Percentiles rank a stretch among this genome's conserved stretches.
These are phyloP conservation scores for Brevimyrus niger DNA, from an alignment of 2,113 vertebrate species.

Conservation along the genomic window DNA sequence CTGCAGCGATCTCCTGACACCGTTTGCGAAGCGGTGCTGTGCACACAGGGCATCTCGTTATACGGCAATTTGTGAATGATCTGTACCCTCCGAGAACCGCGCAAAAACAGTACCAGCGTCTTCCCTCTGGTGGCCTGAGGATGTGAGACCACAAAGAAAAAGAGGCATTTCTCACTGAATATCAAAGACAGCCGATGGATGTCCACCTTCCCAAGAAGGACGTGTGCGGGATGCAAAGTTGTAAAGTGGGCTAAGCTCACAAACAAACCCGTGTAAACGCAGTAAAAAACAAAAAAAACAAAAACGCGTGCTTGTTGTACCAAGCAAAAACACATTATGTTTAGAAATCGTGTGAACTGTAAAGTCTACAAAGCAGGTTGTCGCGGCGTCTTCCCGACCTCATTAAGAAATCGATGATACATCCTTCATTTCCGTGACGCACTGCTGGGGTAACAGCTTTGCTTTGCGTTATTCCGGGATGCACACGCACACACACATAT, in stretches of 20 bases:
- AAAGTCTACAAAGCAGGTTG: constrained; percentile 10
- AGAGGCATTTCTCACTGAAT: neutral
- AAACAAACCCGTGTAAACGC: neutral
- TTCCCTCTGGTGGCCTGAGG: neutral
- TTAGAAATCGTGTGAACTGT: constrained; percentile 13
- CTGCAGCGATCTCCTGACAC: neutral
- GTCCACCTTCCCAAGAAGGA: neutral
- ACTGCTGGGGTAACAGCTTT: neutral
- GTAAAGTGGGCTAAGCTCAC: neutral
- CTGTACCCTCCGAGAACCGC: neutral
- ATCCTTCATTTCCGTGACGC: constrained; percentile 32
- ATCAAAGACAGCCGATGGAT: neutral
- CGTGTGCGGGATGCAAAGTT: neutral
- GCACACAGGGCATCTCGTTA: neutral
- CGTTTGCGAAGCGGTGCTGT: neutral
- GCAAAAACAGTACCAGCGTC: neutral
- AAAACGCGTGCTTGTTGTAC: neutral
- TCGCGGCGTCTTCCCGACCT: constrained; percentile 19
- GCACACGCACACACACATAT: neutral
- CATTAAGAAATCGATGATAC: constrained; percentile 33
- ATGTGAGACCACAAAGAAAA: neutral
- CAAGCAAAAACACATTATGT: neutral
- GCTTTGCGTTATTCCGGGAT: neutral
- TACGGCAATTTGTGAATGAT: neutral
- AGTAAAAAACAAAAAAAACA: neutral